These are phyloP conservation scores for Phalacrocorax carbo DNA, from an alignment of 2,113 vertebrate genomes.

Conservation along the genomic window DNA sequence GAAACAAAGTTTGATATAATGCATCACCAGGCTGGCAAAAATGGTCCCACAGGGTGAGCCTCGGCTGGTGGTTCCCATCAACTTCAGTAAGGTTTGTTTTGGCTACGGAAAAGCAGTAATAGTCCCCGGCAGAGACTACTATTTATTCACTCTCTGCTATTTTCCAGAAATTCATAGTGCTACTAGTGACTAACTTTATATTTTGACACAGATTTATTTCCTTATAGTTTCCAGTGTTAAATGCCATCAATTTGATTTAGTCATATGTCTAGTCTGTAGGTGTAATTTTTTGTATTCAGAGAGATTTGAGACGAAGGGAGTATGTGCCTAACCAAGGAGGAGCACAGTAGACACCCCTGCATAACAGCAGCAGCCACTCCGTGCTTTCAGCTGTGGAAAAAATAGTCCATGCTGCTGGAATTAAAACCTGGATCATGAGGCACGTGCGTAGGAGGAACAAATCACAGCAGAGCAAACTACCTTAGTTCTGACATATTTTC, in stretches of 20 bases:
- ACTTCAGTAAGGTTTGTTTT: background rate
- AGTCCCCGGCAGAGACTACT: background rate
- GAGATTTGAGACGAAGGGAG: background rate
- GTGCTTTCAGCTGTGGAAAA: background rate
- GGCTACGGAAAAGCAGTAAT: background rate
- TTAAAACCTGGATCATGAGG: background rate
- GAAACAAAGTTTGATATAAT: background rate
- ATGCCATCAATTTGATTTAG: background rate
- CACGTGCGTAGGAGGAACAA: background rate
- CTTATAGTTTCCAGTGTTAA: background rate
- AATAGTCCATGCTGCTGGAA: background rate
- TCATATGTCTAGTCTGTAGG: background rate
- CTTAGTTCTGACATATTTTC: background rate
- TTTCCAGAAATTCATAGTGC: background rate
- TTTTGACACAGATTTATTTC: background rate
- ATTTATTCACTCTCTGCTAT: background rate
- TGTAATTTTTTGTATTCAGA: background rate
- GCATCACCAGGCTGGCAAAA: background rate
- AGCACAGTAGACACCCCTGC: background rate
- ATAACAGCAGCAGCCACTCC: background rate
- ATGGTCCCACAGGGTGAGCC: background rate
- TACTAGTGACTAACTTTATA: background rate
- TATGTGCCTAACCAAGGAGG: background rate
- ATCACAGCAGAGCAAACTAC: background rate
- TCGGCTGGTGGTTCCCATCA: background rate